Conservation (phyloP, 2,888 invertebrate species). For the Eueremaeus valkanovi region DNA sequence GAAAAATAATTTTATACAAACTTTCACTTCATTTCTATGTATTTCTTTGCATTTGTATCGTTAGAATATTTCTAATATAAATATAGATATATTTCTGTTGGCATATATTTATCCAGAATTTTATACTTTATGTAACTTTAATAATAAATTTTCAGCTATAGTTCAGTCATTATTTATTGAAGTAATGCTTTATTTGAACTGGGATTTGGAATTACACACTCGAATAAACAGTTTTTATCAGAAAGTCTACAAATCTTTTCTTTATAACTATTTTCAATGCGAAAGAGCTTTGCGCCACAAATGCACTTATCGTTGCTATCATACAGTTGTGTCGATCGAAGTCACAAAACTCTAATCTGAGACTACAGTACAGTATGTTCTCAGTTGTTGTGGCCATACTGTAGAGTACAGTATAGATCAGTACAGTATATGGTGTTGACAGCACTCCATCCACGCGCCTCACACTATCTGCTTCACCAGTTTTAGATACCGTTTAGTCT, state of each 20-base stretch:
- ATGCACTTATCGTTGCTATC: too few species aligned
- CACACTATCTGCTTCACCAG: background rate
- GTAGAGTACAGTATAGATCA: background rate
- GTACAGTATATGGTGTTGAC: background rate
- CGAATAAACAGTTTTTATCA: background rate
- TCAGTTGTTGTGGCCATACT: too few species aligned
- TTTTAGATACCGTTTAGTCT: background rate
- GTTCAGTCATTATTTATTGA: conserved; percentile 9
- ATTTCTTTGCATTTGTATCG: too few species aligned
- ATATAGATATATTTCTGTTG: too few species aligned
- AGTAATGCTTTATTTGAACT: background rate
- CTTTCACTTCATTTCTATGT: too few species aligned
- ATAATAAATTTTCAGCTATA: background rate
- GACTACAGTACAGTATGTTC: too few species aligned
- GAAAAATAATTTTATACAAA: too few species aligned
- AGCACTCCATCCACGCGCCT: conserved; percentile 26
- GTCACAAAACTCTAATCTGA: too few species aligned
- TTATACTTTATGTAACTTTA: background rate
- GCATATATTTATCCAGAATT: too few species aligned
- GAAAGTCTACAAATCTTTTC: conserved; percentile 30
- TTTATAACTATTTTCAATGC: conserved; percentile 7
- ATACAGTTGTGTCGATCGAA: too few species aligned
- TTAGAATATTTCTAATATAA: too few species aligned
- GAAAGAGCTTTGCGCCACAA: conserved; percentile 8
- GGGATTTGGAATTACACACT: background rate